phyloP scores from a whole-genome alignment of 2,113 vertebrate genomes.

The Zosterops borbonicus region DNA sequence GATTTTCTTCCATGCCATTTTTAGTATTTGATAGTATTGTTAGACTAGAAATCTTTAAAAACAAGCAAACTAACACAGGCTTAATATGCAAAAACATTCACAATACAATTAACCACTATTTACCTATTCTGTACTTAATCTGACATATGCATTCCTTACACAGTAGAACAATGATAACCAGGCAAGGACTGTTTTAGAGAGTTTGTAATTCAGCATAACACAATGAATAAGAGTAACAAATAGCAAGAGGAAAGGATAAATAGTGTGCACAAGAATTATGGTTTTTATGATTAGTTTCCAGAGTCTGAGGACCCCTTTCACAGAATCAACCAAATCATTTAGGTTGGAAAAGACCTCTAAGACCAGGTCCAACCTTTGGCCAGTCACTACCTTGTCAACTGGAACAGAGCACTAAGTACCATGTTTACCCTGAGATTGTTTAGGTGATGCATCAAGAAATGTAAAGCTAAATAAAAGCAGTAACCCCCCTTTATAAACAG shows the following conservation, averaged over 20 bases:
- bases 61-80: not conserved
- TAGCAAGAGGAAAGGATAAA: not conserved
- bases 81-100: not conserved
- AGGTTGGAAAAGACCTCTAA: not conserved
- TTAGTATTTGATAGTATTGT: not conserved
- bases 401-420: not conserved
- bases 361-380: not conserved
- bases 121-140: not conserved
- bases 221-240: not conserved
- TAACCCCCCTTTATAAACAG: not conserved
- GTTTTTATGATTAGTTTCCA: not conserved
- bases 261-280: not conserved
- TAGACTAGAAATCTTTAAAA: not conserved
- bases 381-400: not conserved
- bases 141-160: not conserved
- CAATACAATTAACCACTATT: not conserved
- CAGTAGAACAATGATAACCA: not conserved
- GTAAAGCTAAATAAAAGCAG: not conserved
- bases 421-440: not conserved
- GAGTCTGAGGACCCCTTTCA: not conserved
- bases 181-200: not conserved
- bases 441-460: not conserved
- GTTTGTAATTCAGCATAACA: not conserved
- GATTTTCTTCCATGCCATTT: not conserved
- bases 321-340: not conserved